These are phyloP conservation scores for Hycleus cichorii DNA, from an alignment of 1,140 invertebrate genomes.

Conservation along the genomic window DNA sequence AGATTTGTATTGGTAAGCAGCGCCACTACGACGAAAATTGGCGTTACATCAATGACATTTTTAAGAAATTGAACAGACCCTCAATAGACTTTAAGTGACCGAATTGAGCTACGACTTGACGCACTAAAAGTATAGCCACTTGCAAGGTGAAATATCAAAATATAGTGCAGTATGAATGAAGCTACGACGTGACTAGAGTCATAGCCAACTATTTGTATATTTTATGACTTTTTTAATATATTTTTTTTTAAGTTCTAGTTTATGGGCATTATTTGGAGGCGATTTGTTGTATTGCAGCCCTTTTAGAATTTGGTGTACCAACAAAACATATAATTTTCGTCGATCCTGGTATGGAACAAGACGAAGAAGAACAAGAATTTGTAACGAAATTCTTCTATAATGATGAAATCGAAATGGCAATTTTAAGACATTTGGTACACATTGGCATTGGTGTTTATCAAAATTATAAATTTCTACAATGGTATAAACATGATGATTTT, in stretches of 20 bases:
- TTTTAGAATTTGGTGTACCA: conserved; percentile 49
- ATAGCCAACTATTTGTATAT: too few relatives aligned
- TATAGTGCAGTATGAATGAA: too few relatives aligned
- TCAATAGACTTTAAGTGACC: too few relatives aligned
- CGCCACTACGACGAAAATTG: too few relatives aligned
- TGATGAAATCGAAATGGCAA: conserved; percentile 25
- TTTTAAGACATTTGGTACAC: conserved; percentile 11
- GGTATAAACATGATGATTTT: conserved; percentile 20
- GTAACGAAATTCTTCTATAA: conserved; percentile 36
- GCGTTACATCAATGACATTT: too few relatives aligned
- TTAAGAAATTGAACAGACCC: too few relatives aligned
- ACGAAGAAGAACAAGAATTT: conserved; percentile 22
- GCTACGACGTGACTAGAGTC: too few relatives aligned
- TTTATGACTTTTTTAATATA: neutral
- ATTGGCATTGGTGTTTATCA: conserved; percentile 23
- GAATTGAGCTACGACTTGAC: too few relatives aligned
- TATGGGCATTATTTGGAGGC: conserved; percentile 55
- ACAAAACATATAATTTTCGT: conserved; percentile 47
- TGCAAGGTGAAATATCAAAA: too few relatives aligned
- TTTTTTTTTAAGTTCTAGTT: conserved; percentile 47
- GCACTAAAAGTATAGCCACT: too few relatives aligned
- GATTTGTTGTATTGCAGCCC: conserved; percentile 49
- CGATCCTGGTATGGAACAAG: conserved; percentile 37
- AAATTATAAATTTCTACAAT: conserved; percentile 32
- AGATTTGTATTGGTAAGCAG: too few relatives aligned